These are phyloP conservation scores for Masnerella sp. DNA, from an alignment of 2,888 invertebrate genomes.

Conservation along the genomic window DNA sequence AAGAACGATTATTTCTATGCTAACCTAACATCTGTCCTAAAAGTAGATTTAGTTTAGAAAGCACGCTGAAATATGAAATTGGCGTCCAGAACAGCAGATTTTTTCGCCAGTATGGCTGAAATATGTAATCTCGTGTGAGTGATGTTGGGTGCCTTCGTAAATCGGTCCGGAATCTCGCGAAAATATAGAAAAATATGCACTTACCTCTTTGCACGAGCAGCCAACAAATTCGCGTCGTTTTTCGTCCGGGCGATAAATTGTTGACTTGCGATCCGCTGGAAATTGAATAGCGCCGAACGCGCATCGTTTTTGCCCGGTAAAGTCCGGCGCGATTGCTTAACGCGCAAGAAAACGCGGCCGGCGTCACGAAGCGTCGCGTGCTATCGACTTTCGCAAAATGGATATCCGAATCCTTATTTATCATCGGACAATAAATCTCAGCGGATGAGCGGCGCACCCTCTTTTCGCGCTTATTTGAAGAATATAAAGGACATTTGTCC, in stretches of 20 bases:
- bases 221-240: conserved; percentile 4
- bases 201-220: conserved; percentile 27
- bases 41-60: too few species aligned
- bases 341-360: conserved; percentile 40
- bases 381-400: conserved; percentile 54
- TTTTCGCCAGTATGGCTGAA: too few species aligned
- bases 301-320: conserved; percentile 11
- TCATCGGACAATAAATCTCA: conserved; percentile 53
- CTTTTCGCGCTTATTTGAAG: conserved; percentile 44
- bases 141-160: not conserved
- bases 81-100: too few species aligned
- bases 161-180: too few species aligned
- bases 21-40: too few species aligned
- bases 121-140: conserved; percentile 19
- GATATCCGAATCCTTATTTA: conserved; percentile 54
- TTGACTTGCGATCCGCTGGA: conserved; percentile 30
- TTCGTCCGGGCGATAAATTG: conserved; percentile 33
- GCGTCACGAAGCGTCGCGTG: conserved; percentile 46
- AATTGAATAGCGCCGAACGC: conserved; percentile 34
- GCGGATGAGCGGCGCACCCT: conserved; percentile 40
- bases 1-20: too few species aligned
- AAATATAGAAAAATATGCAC: conserved; percentile 30
- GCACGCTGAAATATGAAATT: too few species aligned
- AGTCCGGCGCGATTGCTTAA: conserved; percentile 32
- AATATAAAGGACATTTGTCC: conserved; percentile 51